Evolutionary conservation across 2,888 invertebrate species (phyloP), one percentile per base, ranked within the genome.

Genomic region (Catocala nupta): DNA sequence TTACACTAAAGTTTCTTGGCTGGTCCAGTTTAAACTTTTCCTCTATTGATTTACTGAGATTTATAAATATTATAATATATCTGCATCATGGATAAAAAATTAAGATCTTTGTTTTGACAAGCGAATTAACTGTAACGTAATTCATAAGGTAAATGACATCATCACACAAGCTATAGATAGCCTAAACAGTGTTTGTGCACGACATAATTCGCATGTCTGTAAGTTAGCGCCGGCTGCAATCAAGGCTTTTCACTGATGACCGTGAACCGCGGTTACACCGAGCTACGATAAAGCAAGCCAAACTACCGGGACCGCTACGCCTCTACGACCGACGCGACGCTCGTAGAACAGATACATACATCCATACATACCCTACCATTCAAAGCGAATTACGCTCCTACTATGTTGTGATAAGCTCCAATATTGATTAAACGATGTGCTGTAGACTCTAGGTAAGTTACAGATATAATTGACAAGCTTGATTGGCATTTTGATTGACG

Each of bases 161-260:
- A 36, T 43, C 42, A 42, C 47, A 34, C 44, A 34, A n/a, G 5
- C 11, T 48, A 42, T 48, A 12, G 7, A 53, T 39, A 33, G 34
- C 53, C 25, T 58, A 25, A 36, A 47, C 25, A 25, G 51, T 48
- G 13, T 51, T 49, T 59, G 51, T 48, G 33, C 55, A 42, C 52
- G 11, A 51, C 45, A 43, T 70, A 63, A 55, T 63, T 67, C 50
- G 59, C n/a, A 62, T 72, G 59, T 76, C 56, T 80, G 83, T 83
- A 84, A 85, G 80, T 82, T 77, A 75, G 77, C 65, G 61, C 76
- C 65, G 72, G 69, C 66, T 81, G 87, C 86, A 90, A 91, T 90
- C 88, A 90, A 84, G 85, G 73, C 87, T 82, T 86, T 88, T 89
- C 86, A 85, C 75, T 73, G 77, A 81, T 87, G 89, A 80, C 88